Base-by-base conservation (phyloP, 1,140 invertebrate species). In the Zaprionus africanus region DNA sequence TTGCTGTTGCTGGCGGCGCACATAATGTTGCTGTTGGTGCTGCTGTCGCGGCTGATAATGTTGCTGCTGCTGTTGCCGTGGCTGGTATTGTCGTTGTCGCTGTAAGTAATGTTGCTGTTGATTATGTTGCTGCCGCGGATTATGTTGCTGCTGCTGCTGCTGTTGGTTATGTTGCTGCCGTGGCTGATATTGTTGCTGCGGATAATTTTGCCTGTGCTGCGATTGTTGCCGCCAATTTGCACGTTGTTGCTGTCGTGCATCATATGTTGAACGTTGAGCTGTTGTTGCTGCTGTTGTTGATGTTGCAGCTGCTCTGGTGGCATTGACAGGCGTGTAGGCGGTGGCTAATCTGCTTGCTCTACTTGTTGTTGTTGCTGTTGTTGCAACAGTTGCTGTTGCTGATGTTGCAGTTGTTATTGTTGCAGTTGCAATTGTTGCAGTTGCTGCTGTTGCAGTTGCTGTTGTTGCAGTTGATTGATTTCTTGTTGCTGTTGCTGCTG, bases 331-430 rank as follows among this genome's bases (percentile, higher is more conserved):
- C 15, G 56, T 28, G 26, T 17, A 24, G 38, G 54, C 54, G 36
- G 65, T 62, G 60, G 17, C 26, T 49, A 53, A 17, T 38, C 13
- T 49, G 36, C 26, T 59, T 60, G 57, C 12, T 69, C 57, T 69
- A 26, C 26, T 51, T 68, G 22, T 69, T 38, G 41, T 26, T 22
- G 34, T 54, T 4, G 22, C n/a, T 17, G 64, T 13, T 53, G 2
- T 26, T 58, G n/a, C 7, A n/a, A n/a, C n/a, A n/a, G n/a, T 59
- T 53, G 46, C 15, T 36, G 65, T 17, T 49, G 43, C 26, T 51
- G 38, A 6, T 60, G 53, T 53, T 54, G 51, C 19, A 17, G 63
- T 41, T 19, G 19, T 17, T 43, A 41, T 28, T 63, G 59, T 13
- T 65, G 60, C 7, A 5, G 38, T 1, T n/a, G 38, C 17, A 31